These are phyloP conservation scores for Drosophila elegans DNA, from an alignment of 1,140 invertebrate genomes.

Conservation along the genomic window DNA sequence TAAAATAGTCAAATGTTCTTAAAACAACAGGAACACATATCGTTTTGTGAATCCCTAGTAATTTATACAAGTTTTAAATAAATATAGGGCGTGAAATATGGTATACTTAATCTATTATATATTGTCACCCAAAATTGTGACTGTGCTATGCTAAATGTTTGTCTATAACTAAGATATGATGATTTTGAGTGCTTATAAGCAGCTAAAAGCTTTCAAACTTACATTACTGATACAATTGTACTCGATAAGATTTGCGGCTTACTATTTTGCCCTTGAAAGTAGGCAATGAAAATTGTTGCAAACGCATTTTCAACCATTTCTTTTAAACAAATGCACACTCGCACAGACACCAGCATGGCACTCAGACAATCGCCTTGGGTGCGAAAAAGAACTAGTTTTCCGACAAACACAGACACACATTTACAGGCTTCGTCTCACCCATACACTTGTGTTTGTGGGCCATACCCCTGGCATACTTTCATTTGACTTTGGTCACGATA, in stretches of 20 bases:
- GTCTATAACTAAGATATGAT: not conserved
- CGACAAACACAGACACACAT: conserved; percentile 12
- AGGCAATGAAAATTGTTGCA: conserved; percentile 46
- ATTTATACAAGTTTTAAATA: not conserved
- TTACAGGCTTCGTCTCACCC: not conserved
- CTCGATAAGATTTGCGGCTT: conserved; percentile 11
- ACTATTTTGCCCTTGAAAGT: conserved; percentile 45
- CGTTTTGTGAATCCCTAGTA: not conserved
- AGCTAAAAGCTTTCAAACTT: conserved; percentile 35
- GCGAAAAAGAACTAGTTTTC: conserved; percentile 36
- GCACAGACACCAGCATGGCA: conserved; percentile 19
- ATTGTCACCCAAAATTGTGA: not conserved
- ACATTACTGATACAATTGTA: conserved; percentile 14
- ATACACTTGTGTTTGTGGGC: conserved; percentile 55
- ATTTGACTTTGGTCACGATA: conserved; percentile 83
- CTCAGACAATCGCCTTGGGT: conserved; percentile 47
- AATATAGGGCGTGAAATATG: not conserved
- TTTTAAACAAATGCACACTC: conserved; percentile 46
- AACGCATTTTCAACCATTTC: conserved; percentile 34
- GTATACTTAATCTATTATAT: not conserved
- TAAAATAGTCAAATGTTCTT: too few species aligned
- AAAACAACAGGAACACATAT: too few species aligned
- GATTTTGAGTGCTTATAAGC: conserved; percentile 18
- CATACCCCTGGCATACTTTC: conserved; percentile 80
- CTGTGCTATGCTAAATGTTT: conserved; percentile 1